These are phyloP conservation scores for Quadriops clusia DNA, from an alignment of 2,888 invertebrate genomes.

Conservation along the genomic window DNA sequence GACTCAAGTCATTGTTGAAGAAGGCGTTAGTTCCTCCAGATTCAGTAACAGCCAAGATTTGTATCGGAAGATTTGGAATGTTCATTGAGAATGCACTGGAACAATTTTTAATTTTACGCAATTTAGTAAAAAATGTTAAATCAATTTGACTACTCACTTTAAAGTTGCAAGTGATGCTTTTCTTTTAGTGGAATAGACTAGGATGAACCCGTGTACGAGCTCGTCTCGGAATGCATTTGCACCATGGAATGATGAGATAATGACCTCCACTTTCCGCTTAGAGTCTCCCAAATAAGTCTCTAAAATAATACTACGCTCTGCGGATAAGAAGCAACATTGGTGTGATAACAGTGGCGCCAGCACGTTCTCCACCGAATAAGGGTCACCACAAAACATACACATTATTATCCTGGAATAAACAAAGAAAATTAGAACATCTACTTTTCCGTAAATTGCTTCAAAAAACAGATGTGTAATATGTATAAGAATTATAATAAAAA, in stretches of 20 bases:
- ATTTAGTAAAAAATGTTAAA: slow-evolving; percentile 8
- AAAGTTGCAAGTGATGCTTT: slow-evolving; percentile 89
- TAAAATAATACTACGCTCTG: slow-evolving; percentile 77
- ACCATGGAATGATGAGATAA: slow-evolving; percentile 88
- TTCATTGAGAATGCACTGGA: slow-evolving; percentile 83
- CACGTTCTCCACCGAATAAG: slow-evolving; percentile 81
- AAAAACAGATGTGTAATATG: too few relatives aligned
- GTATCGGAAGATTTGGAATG: slow-evolving; percentile 84
- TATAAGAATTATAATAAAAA: too few relatives aligned
- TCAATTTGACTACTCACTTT: slow-evolving; percentile 48
- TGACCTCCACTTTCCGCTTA: slow-evolving; percentile 78
- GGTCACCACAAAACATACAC: slow-evolving; percentile 95
- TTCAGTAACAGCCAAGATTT: slow-evolving; percentile 88
- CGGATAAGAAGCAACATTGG: slow-evolving; percentile 74
- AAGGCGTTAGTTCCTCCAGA: slow-evolving; percentile 80
- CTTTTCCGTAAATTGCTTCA: too few relatives aligned
- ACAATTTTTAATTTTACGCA: slow-evolving; percentile 15
- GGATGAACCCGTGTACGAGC: slow-evolving; percentile 86
- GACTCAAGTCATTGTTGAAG: slow-evolving; percentile 81
- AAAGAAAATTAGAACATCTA: too few relatives aligned
- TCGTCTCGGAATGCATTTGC: slow-evolving; percentile 86
- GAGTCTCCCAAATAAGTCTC: slow-evolving; percentile 88
- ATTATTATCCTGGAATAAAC: slow-evolving; percentile 65
- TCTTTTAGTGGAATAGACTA: slow-evolving; percentile 89
- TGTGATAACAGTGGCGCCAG: slow-evolving; percentile 78